Base-by-base conservation (phyloP, 2,113 vertebrate species). In the Vanacampus margaritifer region DNA sequence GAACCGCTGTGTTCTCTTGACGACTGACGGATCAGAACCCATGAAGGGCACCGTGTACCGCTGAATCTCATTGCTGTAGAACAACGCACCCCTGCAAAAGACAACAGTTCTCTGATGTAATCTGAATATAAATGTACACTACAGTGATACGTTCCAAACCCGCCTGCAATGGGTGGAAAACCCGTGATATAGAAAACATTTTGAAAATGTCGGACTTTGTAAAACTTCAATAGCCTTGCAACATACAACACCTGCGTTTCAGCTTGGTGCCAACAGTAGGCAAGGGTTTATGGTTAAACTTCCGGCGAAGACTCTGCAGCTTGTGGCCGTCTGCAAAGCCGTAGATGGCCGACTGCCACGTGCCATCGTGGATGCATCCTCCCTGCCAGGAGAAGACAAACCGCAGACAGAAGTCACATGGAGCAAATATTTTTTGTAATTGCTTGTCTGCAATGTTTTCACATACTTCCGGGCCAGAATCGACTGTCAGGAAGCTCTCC, bases 321-420 rank as follows among this genome's bases (percentile, higher is more conserved):
- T 81, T 91, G 1, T 57, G 79, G 43, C 91, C 53, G 75, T 95
- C 92, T 7, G 93, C 87, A 45, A 95, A 84, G 48, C 95, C 94
- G 17, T 95, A 89, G 76, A 97, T 6, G 41, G 93, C 94, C 0
- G 96, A 98, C 85, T 95, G 93, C 96, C 96, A 98, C 3, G 96
- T 98, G 43, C 93, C 94, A 48, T 96, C 95, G 37, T 98, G 94
- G 87, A 94, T 73, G 69, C 86, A 91, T n/a, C 78, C 61, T 0
- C 95, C 94, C 96, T 97, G 69, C 65, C 10, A 26, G 63, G 50
- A 17, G 80, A 68, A 81, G 17, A 69, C 5, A 41, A 41, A 28
- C 9, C 24, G 1, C 36, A 4, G 23, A 1, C 35, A 24, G 64
- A 2, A 48, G 1, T 46, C 12, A 67, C 7, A 50, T 19, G 24